Conservation (phyloP, 2,888 invertebrate genomes). For the Tenthredo amoena region DNA sequence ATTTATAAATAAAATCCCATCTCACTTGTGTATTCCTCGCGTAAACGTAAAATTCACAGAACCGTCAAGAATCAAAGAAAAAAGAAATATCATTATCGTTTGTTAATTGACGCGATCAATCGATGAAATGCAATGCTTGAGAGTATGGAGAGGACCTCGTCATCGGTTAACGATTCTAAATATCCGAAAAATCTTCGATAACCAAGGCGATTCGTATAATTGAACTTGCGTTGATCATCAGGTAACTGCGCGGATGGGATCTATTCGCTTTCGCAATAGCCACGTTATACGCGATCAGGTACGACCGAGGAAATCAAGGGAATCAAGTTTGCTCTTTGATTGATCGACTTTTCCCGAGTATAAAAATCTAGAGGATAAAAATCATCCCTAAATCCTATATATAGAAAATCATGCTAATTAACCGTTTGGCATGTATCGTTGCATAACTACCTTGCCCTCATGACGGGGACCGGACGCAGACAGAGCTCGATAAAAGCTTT, state of each 20-base stretch:
- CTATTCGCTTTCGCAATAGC: neutral
- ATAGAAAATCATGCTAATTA: neutral
- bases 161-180: neutral
- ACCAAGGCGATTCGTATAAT: neutral
- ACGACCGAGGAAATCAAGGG: neutral
- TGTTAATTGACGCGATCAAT: neutral
- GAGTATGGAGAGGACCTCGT: neutral
- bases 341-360: neutral
- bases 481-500: slow-evolving; percentile 71
- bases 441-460: slow-evolving; percentile 68
- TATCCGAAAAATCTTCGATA: neutral
- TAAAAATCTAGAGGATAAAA: neutral
- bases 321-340: neutral
- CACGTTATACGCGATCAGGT: neutral
- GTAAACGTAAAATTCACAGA: neutral
- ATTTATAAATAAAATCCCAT: neutral
- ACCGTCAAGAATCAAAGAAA: neutral
- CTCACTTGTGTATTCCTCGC: neutral
- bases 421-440: slow-evolving; percentile 19
- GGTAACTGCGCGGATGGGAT: neutral
- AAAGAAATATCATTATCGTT: neutral
- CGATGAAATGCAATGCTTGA: neutral
- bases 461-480: slow-evolving; percentile 65
- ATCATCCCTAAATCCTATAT: neutral
- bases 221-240: neutral